Conservation (phyloP, 1,140 invertebrate genomes). For the Brachionus paranguensis region DNA sequence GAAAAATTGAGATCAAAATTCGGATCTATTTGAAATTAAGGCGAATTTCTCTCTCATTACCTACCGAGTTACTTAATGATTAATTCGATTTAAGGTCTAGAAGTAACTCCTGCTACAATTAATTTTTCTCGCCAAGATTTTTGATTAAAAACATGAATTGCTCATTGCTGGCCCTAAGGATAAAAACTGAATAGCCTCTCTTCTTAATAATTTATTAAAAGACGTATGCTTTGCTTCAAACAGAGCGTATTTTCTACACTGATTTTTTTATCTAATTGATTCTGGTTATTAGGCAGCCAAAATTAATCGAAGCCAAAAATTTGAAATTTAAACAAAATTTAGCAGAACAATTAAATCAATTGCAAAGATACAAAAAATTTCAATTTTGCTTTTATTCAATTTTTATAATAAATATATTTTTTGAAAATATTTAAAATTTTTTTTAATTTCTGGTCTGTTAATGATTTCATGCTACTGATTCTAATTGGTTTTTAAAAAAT, state of each 20-base stretch:
- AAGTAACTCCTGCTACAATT: background rate
- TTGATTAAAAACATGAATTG: conserved; percentile 17
- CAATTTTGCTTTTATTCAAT: no score
- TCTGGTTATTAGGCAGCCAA: background rate
- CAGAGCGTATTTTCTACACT: background rate
- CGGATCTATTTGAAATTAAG: background rate
- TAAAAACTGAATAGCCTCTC: background rate
- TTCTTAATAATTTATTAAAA: background rate
- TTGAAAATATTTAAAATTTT: no score
- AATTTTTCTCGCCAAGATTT: background rate
- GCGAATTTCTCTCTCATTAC: background rate
- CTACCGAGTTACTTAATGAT: background rate
- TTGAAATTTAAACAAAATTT: background rate
- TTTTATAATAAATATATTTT: no score
- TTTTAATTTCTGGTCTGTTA: no score
- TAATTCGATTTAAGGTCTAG: background rate
- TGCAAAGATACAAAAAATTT: no score
- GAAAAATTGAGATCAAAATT: background rate
- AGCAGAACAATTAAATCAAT: no score
- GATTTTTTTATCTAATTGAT: background rate
- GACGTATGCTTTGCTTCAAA: background rate
- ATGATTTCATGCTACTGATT: no score
- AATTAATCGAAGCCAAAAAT: background rate
- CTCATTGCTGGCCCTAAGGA: background rate
- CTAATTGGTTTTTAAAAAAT: no score